Conservation (phyloP, 2,797 vertebrate species). For the Eupleurogrammus muticus region DNA sequence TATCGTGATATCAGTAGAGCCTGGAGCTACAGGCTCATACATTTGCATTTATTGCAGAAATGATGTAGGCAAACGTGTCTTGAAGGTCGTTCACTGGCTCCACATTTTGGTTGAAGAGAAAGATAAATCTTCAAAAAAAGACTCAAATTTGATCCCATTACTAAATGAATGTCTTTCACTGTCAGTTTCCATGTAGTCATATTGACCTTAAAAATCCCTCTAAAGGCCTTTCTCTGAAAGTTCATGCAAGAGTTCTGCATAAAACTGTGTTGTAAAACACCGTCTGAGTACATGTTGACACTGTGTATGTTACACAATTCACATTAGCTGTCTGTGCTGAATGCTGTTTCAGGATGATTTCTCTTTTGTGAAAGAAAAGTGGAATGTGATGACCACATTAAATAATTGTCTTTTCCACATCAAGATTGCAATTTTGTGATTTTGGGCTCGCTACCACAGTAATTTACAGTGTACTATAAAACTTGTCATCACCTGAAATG, state of each 20-base stretch:
- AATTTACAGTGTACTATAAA: not conserved
- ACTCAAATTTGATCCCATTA: not conserved
- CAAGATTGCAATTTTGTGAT: not conserved
- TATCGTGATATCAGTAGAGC: too few relatives aligned
- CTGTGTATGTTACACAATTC: not conserved
- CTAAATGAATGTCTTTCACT: not conserved
- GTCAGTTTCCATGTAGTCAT: not conserved
- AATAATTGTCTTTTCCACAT: not conserved
- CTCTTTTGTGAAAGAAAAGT: too few relatives aligned
- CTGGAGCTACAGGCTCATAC: not conserved
- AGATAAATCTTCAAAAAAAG: not conserved
- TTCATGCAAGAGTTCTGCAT: fast-evolving
- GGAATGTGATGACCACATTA: too few relatives aligned
- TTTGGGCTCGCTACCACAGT: not conserved
- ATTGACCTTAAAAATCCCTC: not conserved
- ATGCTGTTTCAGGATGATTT: too few relatives aligned
- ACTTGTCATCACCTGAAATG: not conserved
- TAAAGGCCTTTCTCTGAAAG: not conserved
- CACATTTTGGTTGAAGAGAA: too few relatives aligned
- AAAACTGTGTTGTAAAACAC: not conserved
- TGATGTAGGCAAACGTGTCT: not conserved
- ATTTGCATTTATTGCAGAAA: not conserved
- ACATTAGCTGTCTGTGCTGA: too few relatives aligned
- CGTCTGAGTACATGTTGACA: fast-evolving
- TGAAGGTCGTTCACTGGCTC: not conserved